Evolutionary conservation across 2,888 invertebrate genomes (phyloP).

Genomic region (Athalia cordata): DNA sequence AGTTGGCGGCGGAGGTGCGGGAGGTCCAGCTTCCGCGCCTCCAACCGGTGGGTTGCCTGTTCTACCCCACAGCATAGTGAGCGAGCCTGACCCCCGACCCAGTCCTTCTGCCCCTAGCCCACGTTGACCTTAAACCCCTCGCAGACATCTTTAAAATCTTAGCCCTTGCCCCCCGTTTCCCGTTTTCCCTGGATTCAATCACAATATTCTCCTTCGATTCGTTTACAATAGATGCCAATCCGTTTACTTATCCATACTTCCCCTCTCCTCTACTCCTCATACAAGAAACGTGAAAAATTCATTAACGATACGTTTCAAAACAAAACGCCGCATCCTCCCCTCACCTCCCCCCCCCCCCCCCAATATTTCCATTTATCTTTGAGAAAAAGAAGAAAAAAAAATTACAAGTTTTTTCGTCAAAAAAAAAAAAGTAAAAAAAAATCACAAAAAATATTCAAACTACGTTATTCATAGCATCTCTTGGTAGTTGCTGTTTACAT

Average conservation of each 20-base stretch:
- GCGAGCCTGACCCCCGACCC: conserved; percentile 73
- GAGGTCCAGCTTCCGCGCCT: conserved; percentile 69
- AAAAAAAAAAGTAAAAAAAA: conserved; percentile 14
- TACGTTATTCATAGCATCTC: conserved; percentile 37
- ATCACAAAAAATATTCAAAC: neutral
- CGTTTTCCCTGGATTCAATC: conserved; percentile 58
- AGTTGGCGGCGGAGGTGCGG: conserved; percentile 65
- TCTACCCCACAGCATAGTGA: conserved; percentile 74
- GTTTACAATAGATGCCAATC: conserved; percentile 1
- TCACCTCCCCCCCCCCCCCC: conserved; percentile 30
- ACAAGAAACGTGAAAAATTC: conserved; percentile 14
- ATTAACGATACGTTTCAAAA: conserved; percentile 21
- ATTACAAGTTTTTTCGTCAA: neutral
- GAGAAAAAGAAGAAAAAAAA: conserved; percentile 18
- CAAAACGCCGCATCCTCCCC: conserved; percentile 6
- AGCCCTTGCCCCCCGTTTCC: conserved; percentile 50
- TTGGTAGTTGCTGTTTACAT: conserved; percentile 45
- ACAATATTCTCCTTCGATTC: conserved; percentile 49
- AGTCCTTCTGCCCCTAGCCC: conserved; percentile 73
- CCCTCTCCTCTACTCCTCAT: conserved; percentile 10
- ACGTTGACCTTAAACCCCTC: conserved; percentile 70
- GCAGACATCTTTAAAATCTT: conserved; percentile 29
- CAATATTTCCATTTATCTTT: conserved; percentile 43
- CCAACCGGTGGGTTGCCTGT: conserved; percentile 71
- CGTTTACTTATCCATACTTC: neutral